Evolutionary conservation across 2,797 vertebrate genomes (phyloP), one percentile per base, ranked within the genome.

Genomic region (Vultur gryphus): DNA sequence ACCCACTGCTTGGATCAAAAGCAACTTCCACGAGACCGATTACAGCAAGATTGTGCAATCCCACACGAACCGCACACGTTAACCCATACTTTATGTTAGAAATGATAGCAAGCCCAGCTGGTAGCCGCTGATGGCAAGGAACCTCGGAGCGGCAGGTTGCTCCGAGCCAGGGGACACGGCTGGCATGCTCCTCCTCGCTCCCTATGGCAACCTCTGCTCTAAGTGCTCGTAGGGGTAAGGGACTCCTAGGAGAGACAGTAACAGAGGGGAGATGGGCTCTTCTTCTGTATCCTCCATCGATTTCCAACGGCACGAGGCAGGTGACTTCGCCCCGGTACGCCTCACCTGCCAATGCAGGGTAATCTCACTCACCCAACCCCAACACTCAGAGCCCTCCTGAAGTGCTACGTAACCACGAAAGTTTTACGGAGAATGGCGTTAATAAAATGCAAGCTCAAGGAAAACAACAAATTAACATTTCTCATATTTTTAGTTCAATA

Each of bases 261-360:
- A 19, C 31, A 29, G n/a, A 49, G 11, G 35, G 44, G 23, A 54
- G 17, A 16, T 0, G 13, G 10, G 57, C 57, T 80, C 35, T 41
- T 26, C 10, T 29, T 13, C 37, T 24, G 12, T 1, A 10, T 11
- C 43, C 19, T n/a, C 44, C 66, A 39, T 0, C 1, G 2, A 11
- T 16, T 43, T 33, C 51, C 9, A 4, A 51, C 0, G 9, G n/a
- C 51, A 41, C 2, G 2, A 64, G n/a, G 33, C n/a, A 69, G 51
- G 65, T 46, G 55, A 7, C 61, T 4, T 33, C 0, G 4, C 15
- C 11, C 39, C 24, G 4, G 0, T 1, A 20, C 7, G 0, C n/a
- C 6, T 55, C 43, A 8, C 59, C 51, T 64, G 51, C 19, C 59
- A n/a, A 5, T 5, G 2, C 44, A 64, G 54, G 41, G 41, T 3